Evolutionary conservation across 2,888 invertebrate species (phyloP).

Genomic region (Sclerodermus sp.): DNA sequence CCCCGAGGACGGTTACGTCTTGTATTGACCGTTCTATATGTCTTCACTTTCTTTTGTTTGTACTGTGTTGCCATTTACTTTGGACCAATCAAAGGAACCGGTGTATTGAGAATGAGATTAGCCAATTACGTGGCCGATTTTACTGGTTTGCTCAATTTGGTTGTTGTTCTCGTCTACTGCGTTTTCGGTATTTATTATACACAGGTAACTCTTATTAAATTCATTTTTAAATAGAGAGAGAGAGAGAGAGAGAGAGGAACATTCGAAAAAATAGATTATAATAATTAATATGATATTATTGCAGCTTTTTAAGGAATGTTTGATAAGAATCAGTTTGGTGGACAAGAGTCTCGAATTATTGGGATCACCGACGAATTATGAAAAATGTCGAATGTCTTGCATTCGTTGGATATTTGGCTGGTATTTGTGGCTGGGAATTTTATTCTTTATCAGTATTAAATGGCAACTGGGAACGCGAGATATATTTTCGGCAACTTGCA

Average conservation of each 20-base stretch:
- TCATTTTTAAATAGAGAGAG: too few relatives aligned
- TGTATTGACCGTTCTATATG: not conserved
- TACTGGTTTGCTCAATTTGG: not conserved
- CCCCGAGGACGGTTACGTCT: not conserved
- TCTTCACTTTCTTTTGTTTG: accelerated
- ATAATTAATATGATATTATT: not conserved
- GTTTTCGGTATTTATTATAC: not conserved
- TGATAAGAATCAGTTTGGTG: slow-evolving; percentile 1
- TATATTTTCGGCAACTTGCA: not conserved
- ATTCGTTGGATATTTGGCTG: not conserved
- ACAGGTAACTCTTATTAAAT: not conserved
- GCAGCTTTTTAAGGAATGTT: not conserved
- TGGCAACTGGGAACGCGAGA: not conserved
- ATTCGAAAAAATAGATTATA: too few relatives aligned
- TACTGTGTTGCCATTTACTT: not conserved
- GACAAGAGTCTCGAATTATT: slow-evolving; percentile 10
- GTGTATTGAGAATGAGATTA: not conserved
- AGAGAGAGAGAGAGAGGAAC: too few relatives aligned
- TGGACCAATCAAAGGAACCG: not conserved
- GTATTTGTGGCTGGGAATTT: not conserved
- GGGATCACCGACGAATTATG: not conserved
- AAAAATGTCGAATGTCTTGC: not conserved
- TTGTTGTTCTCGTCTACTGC: not conserved
- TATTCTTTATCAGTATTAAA: not conserved
- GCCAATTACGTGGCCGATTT: not conserved